Percentiles rank a stretch among this genome's conserved stretches.
Evolutionary conservation across 2,113 vertebrate species (phyloP).

Genomic region (Asarcornis scutulata): DNA sequence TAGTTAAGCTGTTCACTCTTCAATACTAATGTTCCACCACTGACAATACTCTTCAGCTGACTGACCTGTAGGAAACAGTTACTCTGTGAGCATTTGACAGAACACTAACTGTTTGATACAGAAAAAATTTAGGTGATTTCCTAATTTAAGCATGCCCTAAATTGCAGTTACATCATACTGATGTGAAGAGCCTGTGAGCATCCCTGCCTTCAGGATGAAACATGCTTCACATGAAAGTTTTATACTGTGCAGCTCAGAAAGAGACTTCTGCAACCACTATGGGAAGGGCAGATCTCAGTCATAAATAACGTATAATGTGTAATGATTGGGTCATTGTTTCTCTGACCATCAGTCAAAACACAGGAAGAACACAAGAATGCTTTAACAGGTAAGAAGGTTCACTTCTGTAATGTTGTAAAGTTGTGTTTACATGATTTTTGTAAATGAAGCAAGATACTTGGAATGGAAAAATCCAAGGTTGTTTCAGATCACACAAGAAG

Average conservation of each 20-base stretch:
- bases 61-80: not conserved
- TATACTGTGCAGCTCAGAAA: not conserved
- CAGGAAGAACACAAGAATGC: not conserved
- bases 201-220: not conserved
- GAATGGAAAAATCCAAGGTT: not conserved
- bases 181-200: not conserved
- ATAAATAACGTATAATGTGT: not conserved
- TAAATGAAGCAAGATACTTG: not conserved
- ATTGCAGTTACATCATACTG: not conserved
- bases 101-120: not conserved
- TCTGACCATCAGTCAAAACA: not conserved
- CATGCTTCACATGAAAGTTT: rapidly evolving
- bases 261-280: not conserved
- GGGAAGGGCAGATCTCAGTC: not conserved
- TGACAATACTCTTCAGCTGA: not conserved
- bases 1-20: not conserved
- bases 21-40: not conserved
- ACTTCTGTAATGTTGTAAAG: not conserved
- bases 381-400: not conserved
- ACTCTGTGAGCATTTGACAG: not conserved
- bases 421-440: not conserved
- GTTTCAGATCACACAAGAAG: not conserved
- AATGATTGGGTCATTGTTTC: not conserved
- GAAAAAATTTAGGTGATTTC: not conserved
- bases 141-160: not conserved